Base-by-base conservation (phyloP, 1,140 invertebrate species). In the Formica selysi region DNA sequence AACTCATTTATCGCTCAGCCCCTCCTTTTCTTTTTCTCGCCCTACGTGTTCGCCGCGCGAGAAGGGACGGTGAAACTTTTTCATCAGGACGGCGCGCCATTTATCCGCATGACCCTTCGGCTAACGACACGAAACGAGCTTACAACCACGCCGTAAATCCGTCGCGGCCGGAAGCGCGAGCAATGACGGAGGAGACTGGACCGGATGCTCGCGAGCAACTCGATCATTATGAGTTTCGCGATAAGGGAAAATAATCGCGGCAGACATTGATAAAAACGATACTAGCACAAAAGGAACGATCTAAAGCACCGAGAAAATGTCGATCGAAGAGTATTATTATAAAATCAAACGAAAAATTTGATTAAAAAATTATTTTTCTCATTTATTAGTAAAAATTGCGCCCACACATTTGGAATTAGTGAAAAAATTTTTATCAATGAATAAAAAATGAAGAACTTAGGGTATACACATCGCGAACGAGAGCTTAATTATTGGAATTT, bases 111-210 rank as follows among this genome's bases (percentile, higher is more conserved):
- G 65, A 62, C 70, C 80, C 85, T 70, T 84, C 64, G 78, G 57
- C 86, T 76, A 91, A 86, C 87, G 89, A 87, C 86, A 85, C 88
- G 85, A 85, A 92, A 90, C 81, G 87, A 88, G 65, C 74, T 29
- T 76, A 73, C 51, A 44, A 65, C 71, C 84, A 36, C 86, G 79
- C 29, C 78, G 89, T 91, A 91, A 91, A 91, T 91, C 89, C 88
- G 76, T 89, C 87, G 85, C 70, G 78, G 57, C 84, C 79, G 87
- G 79, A 86, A 74, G 71, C 76, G 70, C 73, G 51, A 76, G 80
- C 11, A 73, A 57, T 36, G 44, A 62, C 22, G 41, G 16, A 64
- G 65, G 6, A 62, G 8, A 8, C 13, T 2, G 8, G 22, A 36
- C 41, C 76, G 80, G 70, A 83, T 62, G 80, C 8, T 74, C 80